Evolutionary conservation across 2,797 vertebrate genomes (phyloP).

Genomic region (Cirrhinus mrigala): DNA sequence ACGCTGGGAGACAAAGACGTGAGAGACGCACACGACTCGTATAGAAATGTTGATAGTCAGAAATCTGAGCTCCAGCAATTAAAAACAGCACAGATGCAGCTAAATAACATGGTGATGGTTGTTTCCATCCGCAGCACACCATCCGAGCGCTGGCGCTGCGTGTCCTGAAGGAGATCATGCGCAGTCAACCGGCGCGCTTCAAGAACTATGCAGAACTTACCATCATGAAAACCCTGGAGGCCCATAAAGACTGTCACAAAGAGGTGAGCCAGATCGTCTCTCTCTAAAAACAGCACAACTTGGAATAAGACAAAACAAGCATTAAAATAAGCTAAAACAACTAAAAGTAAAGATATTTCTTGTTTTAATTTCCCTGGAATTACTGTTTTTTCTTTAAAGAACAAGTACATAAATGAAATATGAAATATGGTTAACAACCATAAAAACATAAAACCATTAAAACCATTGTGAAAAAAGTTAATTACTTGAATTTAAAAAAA

Average conservation of each 20-base stretch:
- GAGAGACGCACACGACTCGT: conserved; percentile 47
- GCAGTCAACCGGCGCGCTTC: conserved; percentile 91
- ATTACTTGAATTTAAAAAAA: no score
- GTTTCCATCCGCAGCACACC: conserved; percentile 79
- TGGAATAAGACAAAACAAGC: background rate
- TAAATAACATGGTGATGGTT: background rate
- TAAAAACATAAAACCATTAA: no score
- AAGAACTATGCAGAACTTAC: conserved; percentile 96
- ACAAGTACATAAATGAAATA: no score
- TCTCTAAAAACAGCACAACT: no score
- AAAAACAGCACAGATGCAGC: background rate
- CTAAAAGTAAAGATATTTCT: background rate
- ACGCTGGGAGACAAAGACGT: conserved; percentile 95
- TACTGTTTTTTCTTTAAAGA: no score
- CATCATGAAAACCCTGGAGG: conserved; percentile 97
- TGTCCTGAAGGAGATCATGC: conserved; percentile 91
- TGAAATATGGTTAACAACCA: no score
- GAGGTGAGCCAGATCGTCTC: conserved; percentile 79
- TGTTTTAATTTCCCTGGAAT: no score
- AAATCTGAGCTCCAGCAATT: background rate
- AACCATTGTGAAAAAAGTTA: no score
- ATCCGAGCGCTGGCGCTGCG: conserved; percentile 89
- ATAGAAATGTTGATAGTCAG: background rate
- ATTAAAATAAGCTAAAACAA: no score
- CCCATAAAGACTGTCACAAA: conserved; percentile 95